These are phyloP conservation scores for Syngnathus typhle DNA, from an alignment of 2,113 vertebrate genomes.

Conservation along the genomic window DNA sequence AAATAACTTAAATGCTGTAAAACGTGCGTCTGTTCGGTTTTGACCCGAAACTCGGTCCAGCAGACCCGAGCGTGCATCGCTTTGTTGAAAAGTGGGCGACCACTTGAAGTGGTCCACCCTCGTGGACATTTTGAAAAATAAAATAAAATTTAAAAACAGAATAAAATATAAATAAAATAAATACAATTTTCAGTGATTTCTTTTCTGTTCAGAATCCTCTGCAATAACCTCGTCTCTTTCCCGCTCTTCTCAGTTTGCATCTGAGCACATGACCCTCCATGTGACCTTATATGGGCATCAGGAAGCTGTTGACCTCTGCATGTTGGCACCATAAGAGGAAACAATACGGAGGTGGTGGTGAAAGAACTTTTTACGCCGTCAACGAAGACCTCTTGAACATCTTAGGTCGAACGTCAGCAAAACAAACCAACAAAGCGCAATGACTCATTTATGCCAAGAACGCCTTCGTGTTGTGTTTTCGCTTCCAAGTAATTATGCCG, in stretches of 20 bases:
- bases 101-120: background rate
- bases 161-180: no score
- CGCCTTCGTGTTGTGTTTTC: background rate
- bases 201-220: no score
- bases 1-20: slow-evolving; percentile 42
- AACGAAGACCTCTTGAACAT: background rate
- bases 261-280: background rate
- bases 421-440: background rate
- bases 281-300: background rate
- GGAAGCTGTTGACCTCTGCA: background rate
- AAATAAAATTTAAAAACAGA: background rate
- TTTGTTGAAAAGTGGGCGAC: slow-evolving; percentile 4
- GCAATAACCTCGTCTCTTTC: no score
- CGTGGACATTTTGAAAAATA: background rate
- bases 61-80: background rate
- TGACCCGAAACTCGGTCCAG: slow-evolving; percentile 15
- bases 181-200: no score
- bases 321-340: background rate
- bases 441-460: background rate
- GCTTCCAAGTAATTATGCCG: slow-evolving; percentile 15
- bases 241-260: background rate
- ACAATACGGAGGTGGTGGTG: background rate
- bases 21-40: slow-evolving; percentile 13
- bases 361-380: background rate
- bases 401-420: background rate